Conservation (phyloP, 2,888 invertebrate species). For the Lasioglossum malachurum region DNA sequence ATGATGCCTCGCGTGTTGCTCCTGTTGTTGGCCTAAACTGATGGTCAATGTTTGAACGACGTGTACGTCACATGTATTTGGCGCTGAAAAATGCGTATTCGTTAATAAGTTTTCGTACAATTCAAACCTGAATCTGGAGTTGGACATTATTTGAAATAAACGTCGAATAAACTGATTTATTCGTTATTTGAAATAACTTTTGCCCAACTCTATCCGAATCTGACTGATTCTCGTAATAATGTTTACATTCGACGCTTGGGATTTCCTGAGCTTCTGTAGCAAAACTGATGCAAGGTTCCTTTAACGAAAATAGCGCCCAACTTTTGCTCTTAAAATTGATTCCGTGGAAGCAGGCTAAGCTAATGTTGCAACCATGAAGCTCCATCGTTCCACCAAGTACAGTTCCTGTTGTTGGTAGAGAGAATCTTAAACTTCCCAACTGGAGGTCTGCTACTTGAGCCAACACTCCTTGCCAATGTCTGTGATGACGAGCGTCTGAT, state of each 20-base stretch:
- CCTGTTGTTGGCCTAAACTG: conserved; percentile 91
- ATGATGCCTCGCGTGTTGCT: conserved; percentile 89
- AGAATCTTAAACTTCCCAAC: conserved; percentile 90
- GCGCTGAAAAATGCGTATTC: conserved; percentile 66
- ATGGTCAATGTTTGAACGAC: conserved; percentile 96
- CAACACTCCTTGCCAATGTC: conserved; percentile 97
- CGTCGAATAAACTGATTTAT: not conserved
- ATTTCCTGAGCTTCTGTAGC: conserved; percentile 97
- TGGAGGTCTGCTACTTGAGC: conserved; percentile 92
- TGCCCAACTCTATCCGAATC: not conserved
- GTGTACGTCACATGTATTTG: conserved; percentile 89
- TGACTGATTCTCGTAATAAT: conserved; percentile 7
- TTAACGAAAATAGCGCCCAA: conserved; percentile 97
- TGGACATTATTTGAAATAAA: not conserved
- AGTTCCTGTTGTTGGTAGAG: conserved; percentile 90
- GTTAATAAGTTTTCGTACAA: not conserved
- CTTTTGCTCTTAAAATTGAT: conserved; percentile 98
- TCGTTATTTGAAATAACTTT: too few species aligned
- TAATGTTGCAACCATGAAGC: conserved; percentile 95
- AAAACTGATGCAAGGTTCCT: conserved; percentile 96
- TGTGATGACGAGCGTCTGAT: conserved; percentile 92
- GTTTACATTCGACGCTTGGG: conserved; percentile 88
- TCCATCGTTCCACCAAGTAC: conserved; percentile 96
- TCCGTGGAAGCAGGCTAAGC: conserved; percentile 98
- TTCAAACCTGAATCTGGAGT: not conserved